phyloP scores from a whole-genome alignment of 2,113 vertebrate genomes.

The Camelus dromedarius region DNA sequence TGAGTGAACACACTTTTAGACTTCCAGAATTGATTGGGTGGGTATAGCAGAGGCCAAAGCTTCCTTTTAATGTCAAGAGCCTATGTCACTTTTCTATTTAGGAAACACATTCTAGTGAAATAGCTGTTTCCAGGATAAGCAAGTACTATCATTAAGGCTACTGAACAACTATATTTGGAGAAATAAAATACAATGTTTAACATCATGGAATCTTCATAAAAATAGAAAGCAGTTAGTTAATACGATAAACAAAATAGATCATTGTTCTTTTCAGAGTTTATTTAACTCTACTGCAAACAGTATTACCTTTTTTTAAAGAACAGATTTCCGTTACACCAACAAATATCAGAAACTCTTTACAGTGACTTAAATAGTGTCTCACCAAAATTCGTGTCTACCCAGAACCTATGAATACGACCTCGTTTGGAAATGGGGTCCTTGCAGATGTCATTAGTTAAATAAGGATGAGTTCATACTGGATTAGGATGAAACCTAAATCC shows the following conservation, averaged over 20 bases:
- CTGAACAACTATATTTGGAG: not conserved
- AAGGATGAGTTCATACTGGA: not conserved
- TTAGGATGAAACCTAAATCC: not conserved
- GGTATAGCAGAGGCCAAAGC: not conserved
- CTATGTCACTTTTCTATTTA: not conserved
- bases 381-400: too few species aligned
- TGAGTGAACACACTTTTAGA: not conserved
- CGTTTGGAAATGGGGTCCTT: not conserved
- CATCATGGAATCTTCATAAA: not conserved
- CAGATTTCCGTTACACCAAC: not conserved
- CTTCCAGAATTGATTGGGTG: not conserved
- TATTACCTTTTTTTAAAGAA: not conserved
- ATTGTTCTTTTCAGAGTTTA: not conserved
- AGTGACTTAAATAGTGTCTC: not conserved
- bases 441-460: not conserved
- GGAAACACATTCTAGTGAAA: not conserved
- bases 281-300: not conserved
- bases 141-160: not conserved
- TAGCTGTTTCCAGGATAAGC: not conserved
- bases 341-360: not conserved
- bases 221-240: not conserved
- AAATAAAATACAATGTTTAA: not conserved
- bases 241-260: not conserved
- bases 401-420: not conserved
- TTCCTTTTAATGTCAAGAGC: not conserved